Conservation (phyloP, 1,140 invertebrate species). For the Trypoxylus dichotomus region DNA sequence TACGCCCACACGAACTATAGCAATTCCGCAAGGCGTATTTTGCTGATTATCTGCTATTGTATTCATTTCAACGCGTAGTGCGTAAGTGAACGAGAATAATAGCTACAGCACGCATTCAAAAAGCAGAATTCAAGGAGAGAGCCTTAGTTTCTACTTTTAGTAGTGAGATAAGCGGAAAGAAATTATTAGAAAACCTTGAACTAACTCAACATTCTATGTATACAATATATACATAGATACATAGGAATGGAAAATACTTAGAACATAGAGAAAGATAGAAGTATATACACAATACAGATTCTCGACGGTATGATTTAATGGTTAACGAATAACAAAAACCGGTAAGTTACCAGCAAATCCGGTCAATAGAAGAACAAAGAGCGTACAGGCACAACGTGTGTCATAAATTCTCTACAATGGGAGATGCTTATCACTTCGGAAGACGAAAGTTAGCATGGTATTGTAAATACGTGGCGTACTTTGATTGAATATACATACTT, state of each 20-base stretch:
- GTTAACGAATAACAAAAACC: neutral
- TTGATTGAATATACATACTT: neutral
- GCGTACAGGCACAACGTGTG: neutral
- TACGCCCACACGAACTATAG: neutral
- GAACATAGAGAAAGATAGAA: neutral
- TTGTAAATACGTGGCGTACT: neutral
- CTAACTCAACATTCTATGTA: too few relatives aligned
- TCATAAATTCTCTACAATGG: neutral
- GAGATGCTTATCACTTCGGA: neutral
- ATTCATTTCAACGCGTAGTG: neutral
- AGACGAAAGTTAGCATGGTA: neutral
- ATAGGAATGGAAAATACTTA: neutral
- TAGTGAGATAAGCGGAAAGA: neutral
- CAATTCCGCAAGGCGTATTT: neutral
- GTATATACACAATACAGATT: neutral
- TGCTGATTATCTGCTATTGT: neutral
- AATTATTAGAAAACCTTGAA: neutral
- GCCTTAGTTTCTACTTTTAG: neutral
- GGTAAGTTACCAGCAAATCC: neutral
- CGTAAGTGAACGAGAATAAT: neutral
- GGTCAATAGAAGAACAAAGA: conserved; percentile 11
- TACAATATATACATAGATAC: too few relatives aligned
- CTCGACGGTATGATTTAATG: conserved; percentile 3
- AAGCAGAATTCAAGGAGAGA: neutral
- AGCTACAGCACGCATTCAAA: neutral